Evolutionary conservation across 2,888 invertebrate genomes (phyloP).

Genomic region (Drosophila tripunctata): DNA sequence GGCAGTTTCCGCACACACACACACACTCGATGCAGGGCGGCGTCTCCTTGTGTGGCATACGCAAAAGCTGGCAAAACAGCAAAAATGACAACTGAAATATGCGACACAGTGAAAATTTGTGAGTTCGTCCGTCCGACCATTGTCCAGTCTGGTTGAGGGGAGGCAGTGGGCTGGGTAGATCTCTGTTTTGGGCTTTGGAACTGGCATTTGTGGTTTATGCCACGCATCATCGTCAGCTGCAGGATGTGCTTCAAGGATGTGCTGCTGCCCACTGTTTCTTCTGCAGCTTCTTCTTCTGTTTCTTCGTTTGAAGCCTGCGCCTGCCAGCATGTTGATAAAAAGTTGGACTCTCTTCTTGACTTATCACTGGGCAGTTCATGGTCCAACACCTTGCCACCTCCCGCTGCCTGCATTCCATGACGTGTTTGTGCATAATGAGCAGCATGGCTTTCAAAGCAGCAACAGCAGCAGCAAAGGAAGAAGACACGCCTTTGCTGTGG

Average conservation of each 20-base stretch:
- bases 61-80: slow-evolving; percentile 72
- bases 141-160: no score
- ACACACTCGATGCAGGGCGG: slow-evolving; percentile 5
- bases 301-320: slow-evolving; percentile 21
- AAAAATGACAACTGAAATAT: slow-evolving; percentile 75
- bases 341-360: slow-evolving; percentile 34
- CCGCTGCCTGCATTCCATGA: slow-evolving; percentile 11
- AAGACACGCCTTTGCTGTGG: slow-evolving; percentile 58
- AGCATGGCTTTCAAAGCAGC: not conserved
- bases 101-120: slow-evolving; percentile 64
- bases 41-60: slow-evolving; percentile 54
- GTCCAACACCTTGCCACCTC: not conserved
- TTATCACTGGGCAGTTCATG: slow-evolving; percentile 34
- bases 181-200: slow-evolving; percentile 31
- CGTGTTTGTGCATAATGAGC: slow-evolving; percentile 70
- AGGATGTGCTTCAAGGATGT: slow-evolving; percentile 20
- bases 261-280: slow-evolving; percentile 10
- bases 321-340: slow-evolving; percentile 23
- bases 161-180: slow-evolving; percentile 15
- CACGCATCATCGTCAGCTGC: slow-evolving; percentile 44
- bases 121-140: slow-evolving; percentile 18
- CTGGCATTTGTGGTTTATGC: slow-evolving; percentile 61
- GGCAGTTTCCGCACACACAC: slow-evolving; percentile 15
- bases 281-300: slow-evolving; percentile 8
- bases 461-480: not conserved